Evolutionary conservation across 2,113 vertebrate species (phyloP).

Genomic region (Hyla sarda): DNA sequence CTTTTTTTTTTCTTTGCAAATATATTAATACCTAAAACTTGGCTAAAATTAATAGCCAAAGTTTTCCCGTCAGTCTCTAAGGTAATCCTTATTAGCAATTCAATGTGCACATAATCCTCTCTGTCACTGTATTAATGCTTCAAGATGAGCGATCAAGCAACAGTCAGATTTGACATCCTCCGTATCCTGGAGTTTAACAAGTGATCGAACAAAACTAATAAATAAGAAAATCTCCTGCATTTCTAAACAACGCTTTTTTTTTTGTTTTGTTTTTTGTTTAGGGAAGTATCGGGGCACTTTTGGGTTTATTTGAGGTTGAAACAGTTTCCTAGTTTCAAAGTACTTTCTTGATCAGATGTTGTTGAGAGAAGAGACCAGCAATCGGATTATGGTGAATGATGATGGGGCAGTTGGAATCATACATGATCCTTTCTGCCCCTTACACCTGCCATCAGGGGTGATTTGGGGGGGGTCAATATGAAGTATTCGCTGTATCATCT

Average conservation of each 20-base stretch:
- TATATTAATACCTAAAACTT: neutral
- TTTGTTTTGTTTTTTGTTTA: too few relatives aligned
- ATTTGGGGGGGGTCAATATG: too few relatives aligned
- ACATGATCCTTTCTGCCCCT: too few relatives aligned
- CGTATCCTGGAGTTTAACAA: neutral
- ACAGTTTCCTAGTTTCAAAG: neutral
- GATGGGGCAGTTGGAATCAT: too few relatives aligned
- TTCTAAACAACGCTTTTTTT: neutral
- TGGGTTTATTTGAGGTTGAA: neutral
- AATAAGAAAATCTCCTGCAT: neutral
- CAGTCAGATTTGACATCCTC: neutral
- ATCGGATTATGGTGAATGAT: neutral
- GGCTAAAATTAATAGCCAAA: neutral
- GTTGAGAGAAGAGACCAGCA: neutral
- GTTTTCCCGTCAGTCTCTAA: neutral
- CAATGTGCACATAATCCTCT: slow-evolving; percentile 5
- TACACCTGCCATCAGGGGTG: too few relatives aligned
- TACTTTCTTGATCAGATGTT: neutral
- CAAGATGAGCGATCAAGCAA: neutral
- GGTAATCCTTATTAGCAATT: slow-evolving; percentile 26
- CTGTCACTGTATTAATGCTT: neutral
- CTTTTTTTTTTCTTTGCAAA: neutral
- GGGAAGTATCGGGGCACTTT: neutral
- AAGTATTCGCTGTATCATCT: too few relatives aligned
- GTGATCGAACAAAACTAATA: neutral